These are phyloP conservation scores for Artibeus jamaicensis DNA, from an alignment of 2,797 vertebrate genomes.

Conservation along the genomic window DNA sequence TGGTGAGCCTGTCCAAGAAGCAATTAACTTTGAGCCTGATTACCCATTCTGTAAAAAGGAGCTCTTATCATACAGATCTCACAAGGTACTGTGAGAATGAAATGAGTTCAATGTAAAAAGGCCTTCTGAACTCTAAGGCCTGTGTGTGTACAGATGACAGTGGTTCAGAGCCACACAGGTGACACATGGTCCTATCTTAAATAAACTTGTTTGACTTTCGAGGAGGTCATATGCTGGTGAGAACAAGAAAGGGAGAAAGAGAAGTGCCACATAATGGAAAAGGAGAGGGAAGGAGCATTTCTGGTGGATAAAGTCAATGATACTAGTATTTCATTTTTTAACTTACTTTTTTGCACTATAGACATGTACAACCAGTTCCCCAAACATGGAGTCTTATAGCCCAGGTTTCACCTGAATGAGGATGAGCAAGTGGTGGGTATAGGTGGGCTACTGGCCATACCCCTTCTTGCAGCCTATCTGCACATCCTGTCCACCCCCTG, in stretches of 20 bases:
- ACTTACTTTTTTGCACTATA: neutral
- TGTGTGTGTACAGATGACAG: neutral
- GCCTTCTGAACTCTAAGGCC: neutral
- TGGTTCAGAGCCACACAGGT: neutral
- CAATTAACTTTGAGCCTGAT: neutral
- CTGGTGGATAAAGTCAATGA: neutral
- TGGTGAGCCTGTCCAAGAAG: neutral
- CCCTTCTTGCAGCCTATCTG: conserved; percentile 91
- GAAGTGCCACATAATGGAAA: neutral
- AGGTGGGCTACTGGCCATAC: conserved; percentile 88
- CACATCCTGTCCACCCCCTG: conserved; percentile 82
- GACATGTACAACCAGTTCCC: neutral
- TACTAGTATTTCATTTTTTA: neutral
- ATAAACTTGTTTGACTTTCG: neutral
- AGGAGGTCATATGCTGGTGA: neutral
- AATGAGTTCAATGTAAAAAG: neutral
- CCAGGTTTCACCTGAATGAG: conserved; percentile 59
- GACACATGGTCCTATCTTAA: neutral
- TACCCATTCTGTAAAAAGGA: neutral
- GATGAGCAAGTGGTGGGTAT: conserved; percentile 95
- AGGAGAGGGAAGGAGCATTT: neutral
- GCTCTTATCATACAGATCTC: neutral
- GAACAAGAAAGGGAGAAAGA: neutral
- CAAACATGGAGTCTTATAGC: neutral
- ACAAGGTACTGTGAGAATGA: neutral